A percentile compares a stretch with the other conserved stretches of the same genome.
These are phyloP conservation scores for Ophion ellenae DNA, from an alignment of 2,888 invertebrate species.

Conservation along the genomic window DNA sequence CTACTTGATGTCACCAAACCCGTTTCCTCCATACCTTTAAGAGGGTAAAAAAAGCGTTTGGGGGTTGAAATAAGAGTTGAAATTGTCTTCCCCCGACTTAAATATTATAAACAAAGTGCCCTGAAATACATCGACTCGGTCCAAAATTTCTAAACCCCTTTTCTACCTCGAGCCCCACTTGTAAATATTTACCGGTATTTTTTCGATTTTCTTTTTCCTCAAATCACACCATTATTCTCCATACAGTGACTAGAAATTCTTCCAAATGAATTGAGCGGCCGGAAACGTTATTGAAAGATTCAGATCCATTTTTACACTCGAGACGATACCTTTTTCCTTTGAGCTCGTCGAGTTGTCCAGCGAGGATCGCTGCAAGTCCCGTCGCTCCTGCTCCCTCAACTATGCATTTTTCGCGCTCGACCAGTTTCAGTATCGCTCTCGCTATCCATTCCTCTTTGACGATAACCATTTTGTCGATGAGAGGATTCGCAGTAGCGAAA, in stretches of 20 bases:
- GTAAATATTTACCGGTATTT: not conserved
- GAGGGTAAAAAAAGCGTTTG: too few relatives aligned
- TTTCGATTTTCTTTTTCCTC: not conserved
- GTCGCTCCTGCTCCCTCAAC: conserved; percentile 96
- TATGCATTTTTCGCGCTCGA: conserved; percentile 94
- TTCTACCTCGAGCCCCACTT: too few relatives aligned
- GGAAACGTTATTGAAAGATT: not conserved
- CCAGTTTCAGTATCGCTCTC: conserved; percentile 90
- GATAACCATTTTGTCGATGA: conserved; percentile 92
- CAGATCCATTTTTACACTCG: too few relatives aligned
- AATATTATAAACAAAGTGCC: too few relatives aligned
- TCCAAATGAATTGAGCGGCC: not conserved
- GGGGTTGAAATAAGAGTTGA: too few relatives aligned
- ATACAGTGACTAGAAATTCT: not conserved
- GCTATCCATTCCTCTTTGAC: conserved; percentile 94
- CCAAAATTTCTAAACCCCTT: too few relatives aligned
- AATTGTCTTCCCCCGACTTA: too few relatives aligned
- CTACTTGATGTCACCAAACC: too few relatives aligned
- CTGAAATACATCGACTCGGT: too few relatives aligned
- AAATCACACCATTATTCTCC: not conserved
- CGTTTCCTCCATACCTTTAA: too few relatives aligned
- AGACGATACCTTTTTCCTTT: conserved; percentile 89
- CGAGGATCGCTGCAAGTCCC: conserved; percentile 93
- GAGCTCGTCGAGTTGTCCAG: conserved; percentile 92
- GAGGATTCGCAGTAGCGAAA: conserved; percentile 88